These are phyloP conservation scores for Nasonia oneida DNA, from an alignment of 2,888 invertebrate species.

Conservation along the genomic window DNA sequence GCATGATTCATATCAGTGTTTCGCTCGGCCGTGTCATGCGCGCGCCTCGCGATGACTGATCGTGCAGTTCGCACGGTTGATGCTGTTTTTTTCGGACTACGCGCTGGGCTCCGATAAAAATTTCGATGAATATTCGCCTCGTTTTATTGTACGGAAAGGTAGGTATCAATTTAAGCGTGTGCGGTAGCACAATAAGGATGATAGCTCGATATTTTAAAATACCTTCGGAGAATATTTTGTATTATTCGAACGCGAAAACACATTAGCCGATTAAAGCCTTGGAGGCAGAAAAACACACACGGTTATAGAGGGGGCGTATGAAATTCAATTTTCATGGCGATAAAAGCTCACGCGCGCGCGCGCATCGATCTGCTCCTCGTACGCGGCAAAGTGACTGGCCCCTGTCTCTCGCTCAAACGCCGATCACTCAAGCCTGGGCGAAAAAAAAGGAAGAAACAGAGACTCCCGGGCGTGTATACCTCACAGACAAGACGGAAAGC, in stretches of 20 bases:
- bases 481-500: conserved; percentile 17
- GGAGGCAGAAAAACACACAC: not conserved
- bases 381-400: not conserved
- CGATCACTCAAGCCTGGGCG: conserved; percentile 24
- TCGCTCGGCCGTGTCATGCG: conserved; percentile 30
- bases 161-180: not conserved
- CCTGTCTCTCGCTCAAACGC: conserved; percentile 20
- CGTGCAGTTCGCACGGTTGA: not conserved
- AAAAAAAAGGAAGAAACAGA: conserved; percentile 19
- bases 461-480: not conserved
- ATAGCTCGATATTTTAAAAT: not conserved
- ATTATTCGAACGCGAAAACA: not conserved
- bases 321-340: conserved; percentile 39
- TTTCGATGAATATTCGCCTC: conserved; percentile 42
- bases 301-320: too few species aligned
- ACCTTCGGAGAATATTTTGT: not conserved
- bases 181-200: not conserved
- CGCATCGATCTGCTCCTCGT: not conserved
- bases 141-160: not conserved
- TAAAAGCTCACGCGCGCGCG: not conserved
- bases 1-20: conserved; percentile 61
- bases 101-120: conserved; percentile 13
- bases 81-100: conserved; percentile 19
- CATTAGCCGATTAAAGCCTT: not conserved
- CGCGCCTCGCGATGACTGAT: not conserved